Evolutionary conservation across 2,797 vertebrate genomes (phyloP).

Genomic region (Spinus pinus): DNA sequence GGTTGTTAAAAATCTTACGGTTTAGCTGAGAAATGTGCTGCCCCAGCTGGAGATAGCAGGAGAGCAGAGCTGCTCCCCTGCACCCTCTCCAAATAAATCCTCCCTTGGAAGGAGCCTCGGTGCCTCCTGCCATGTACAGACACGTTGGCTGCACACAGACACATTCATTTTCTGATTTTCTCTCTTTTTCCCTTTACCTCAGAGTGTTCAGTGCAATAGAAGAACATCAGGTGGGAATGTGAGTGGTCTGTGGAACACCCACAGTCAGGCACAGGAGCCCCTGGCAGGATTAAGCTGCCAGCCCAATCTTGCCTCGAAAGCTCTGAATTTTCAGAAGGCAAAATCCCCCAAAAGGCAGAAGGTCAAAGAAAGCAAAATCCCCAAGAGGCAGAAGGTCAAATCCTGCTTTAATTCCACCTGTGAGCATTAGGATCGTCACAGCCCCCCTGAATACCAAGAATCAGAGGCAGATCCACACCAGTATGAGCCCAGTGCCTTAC

Average conservation of each 20-base stretch:
- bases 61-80: neutral
- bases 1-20: neutral
- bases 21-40: neutral
- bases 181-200: neutral
- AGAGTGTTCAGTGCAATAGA: neutral
- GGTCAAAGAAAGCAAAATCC: neutral
- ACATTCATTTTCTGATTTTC: neutral
- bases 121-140: neutral
- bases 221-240: neutral
- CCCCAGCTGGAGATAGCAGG: neutral
- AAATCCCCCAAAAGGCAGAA: neutral
- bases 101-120: neutral
- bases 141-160: neutral
- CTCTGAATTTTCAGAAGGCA: neutral
- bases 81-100: neutral
- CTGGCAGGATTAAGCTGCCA: neutral
- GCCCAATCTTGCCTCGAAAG: neutral
- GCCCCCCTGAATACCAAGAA: rapidly evolving
- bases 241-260: neutral
- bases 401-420: neutral
- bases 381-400: neutral
- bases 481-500: neutral
- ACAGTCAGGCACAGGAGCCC: neutral
- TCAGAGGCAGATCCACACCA: neutral
- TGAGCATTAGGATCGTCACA: neutral